These are phyloP conservation scores for Epizoanthus stellaris DNA, from an alignment of 92 coral and sea anemone species.

Conservation along the genomic window DNA sequence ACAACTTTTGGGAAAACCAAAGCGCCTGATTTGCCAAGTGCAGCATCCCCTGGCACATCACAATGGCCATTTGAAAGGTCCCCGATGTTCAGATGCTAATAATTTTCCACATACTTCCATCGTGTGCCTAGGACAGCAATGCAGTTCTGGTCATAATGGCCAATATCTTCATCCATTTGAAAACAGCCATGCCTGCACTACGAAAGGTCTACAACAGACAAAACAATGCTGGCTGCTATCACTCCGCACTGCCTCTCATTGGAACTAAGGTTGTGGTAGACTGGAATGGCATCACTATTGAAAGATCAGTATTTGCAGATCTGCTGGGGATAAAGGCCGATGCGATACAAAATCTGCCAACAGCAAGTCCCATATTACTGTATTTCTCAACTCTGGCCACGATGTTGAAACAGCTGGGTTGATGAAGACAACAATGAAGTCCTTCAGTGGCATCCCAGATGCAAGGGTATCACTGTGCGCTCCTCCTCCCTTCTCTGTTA, in stretches of 20 bases:
- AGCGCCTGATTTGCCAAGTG: not conserved
- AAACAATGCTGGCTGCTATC: slow-evolving; percentile 31
- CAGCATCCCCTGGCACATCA: slow-evolving; percentile 39
- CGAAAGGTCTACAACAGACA: not conserved
- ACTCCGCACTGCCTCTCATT: slow-evolving; percentile 4
- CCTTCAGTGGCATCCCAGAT: slow-evolving; percentile 11
- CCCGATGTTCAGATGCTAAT: too few species aligned
- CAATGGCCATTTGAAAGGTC: slow-evolving; percentile 15
- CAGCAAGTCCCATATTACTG: slow-evolving; percentile 6
- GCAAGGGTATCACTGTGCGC: slow-evolving; percentile 1
- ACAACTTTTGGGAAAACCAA: slow-evolving; percentile 5
- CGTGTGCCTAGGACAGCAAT: slow-evolving; percentile 3
- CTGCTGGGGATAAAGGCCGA: slow-evolving; percentile 11
- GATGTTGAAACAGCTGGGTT: slow-evolving; percentile 11
- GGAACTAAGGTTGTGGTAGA: not conserved
- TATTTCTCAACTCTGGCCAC: not conserved
- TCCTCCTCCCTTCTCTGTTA: slow-evolving; percentile 1
- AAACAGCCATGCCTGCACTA: not conserved
- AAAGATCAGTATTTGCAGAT: slow-evolving; percentile 5
- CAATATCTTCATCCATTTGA: slow-evolving; percentile 11
- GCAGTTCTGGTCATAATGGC: slow-evolving; percentile 3
- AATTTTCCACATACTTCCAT: not conserved
- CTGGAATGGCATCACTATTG: not conserved
- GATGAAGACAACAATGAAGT: slow-evolving; percentile 3
- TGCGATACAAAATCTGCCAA: slow-evolving; percentile 19